phyloP scores from a whole-genome alignment of 1,140 invertebrate genomes.

The Eriosoma lanigerum region DNA sequence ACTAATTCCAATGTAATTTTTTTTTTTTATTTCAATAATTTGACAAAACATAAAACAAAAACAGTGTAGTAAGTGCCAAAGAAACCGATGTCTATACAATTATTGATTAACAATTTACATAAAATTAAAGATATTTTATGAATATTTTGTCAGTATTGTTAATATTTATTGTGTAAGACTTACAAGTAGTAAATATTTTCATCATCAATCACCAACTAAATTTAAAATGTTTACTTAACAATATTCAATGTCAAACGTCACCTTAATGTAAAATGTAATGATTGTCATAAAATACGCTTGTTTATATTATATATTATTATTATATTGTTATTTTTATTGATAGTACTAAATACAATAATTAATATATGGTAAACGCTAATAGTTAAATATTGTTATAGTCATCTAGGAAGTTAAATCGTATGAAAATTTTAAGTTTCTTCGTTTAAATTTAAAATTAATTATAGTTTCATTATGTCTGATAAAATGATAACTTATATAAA shows the following conservation, averaged over 20 bases:
- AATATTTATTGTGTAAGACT: no score
- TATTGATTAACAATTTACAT: no score
- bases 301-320: no score
- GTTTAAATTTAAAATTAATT: conserved; percentile 14
- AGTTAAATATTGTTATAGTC: conserved; percentile 8
- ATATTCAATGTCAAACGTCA: conserved; percentile 34
- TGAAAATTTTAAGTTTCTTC: no score
- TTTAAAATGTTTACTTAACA: conserved; percentile 7
- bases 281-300: not conserved
- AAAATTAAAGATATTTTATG: no score
- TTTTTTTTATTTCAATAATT: no score
- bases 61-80: no score
- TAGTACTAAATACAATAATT: not conserved
- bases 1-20: no score
- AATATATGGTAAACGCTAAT: not conserved
- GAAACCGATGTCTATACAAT: no score
- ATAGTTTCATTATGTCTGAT: not conserved
- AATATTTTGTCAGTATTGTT: no score
- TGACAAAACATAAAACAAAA: no score
- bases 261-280: not conserved
- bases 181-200: no score
- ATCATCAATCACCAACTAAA: not conserved
- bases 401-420: not conserved
- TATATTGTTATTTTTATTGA: conserved; percentile 9
- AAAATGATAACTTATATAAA: not conserved